Evolutionary conservation across 2,113 vertebrate species (phyloP), one percentile per base, ranked within the genome.

Genomic region (Craseonycteris thonglongyai): DNA sequence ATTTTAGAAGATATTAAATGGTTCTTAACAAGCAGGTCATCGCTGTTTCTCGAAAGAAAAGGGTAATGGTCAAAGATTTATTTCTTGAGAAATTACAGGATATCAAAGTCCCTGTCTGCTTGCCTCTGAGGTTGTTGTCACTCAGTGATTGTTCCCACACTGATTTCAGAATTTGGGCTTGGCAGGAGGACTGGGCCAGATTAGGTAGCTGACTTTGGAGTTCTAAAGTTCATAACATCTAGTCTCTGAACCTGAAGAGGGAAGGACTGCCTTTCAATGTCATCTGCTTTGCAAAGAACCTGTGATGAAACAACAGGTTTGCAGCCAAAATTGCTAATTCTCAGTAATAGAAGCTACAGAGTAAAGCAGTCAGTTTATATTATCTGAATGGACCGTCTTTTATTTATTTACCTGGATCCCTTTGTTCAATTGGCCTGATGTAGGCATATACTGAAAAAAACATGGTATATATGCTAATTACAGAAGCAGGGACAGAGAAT

Each of bases 291-390:
- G 61, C 66, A 87, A 94, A 83, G 59, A 81, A 76, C 7, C 26
- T 90, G 95, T 91, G 90, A 85, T 49, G 84, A 94, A 79, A 82
- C 68, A 42, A 82, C 1, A 3, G 42, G 49, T 75, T 96, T 84
- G 72, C 13, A 72, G 90, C 71, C 49, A 65, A 72, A 59, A 89
- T 42, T 88, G 71, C 51, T 75, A 51, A 82, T 89, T 94, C 40
- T 90, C 49, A 76, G 88, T 54, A 79, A 87, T 0, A 82, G 81
- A 90, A 3, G 21, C 21, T 76, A 42, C 47, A 78, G 76, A 78
- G 61, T 30, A 71, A 69, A 93, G 68, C n/a, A 66, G 74, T 56
- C 63, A 65, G 13, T 35, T 51, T 75, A 80, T 84, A 56, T 78
- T 63, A 89, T 24, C 6, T 21, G 65, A 79, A 86, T 72, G 35